These are phyloP conservation scores for Esox niger DNA, from an alignment of 2,113 vertebrate species.

Conservation along the genomic window DNA sequence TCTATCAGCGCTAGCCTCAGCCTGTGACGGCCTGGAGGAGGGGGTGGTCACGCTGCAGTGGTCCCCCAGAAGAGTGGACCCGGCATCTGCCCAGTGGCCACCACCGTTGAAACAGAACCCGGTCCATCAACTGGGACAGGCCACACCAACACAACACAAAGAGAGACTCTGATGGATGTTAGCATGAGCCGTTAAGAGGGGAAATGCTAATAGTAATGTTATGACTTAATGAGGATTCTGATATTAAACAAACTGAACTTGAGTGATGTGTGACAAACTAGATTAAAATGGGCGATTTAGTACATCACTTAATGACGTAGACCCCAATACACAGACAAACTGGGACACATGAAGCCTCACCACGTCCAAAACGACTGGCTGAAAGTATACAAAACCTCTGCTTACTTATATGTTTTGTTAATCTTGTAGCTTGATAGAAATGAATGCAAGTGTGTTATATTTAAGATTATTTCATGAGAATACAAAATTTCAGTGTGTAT, in stretches of 20 bases:
- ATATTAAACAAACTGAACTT: too few species aligned
- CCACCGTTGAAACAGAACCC: background rate
- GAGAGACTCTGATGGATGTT: background rate
- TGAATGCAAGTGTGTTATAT: background rate
- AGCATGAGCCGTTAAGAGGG: background rate
- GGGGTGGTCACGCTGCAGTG: constrained; percentile 6
- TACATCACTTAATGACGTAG: too few species aligned
- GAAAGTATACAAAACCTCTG: too few species aligned
- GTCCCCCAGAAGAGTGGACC: constrained; percentile 11
- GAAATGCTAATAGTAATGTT: background rate
- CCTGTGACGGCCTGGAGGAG: background rate
- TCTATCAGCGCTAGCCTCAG: constrained; percentile 22
- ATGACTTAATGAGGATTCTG: too few species aligned
- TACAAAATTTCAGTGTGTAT: background rate
- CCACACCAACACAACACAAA: background rate
- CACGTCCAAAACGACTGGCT: too few species aligned
- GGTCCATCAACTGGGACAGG: background rate
- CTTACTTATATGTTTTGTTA: background rate
- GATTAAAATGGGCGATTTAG: too few species aligned
- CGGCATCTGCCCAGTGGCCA: background rate
- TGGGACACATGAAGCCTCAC: too few species aligned
- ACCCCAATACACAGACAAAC: too few species aligned
- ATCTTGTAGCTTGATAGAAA: background rate
- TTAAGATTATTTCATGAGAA: background rate
- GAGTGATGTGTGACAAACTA: too few species aligned